Conservation (phyloP, 1,140 invertebrate genomes). For the Lamellibrachia luymesi region DNA sequence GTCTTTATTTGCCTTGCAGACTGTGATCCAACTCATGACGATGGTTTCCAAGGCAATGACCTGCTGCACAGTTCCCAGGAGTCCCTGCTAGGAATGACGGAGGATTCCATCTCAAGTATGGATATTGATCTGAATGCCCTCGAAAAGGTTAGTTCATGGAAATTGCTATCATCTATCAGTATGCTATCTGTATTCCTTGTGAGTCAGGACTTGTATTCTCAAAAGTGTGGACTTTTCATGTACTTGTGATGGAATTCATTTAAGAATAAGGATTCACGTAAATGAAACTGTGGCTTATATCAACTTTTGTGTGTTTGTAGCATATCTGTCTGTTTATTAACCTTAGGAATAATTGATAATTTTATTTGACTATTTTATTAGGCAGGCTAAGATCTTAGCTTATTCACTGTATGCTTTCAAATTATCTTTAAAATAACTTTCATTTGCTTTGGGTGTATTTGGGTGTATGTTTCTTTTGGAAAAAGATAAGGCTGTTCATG, state of each 20-base stretch:
- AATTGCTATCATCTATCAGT: not conserved
- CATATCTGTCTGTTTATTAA: not conserved
- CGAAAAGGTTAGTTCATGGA: not conserved
- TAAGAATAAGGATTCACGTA: not conserved
- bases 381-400: not conserved
- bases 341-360: not conserved
- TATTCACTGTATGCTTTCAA: no score
- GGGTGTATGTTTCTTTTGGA: no score
- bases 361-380: not conserved
- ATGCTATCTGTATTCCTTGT: not conserved
- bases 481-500: no score
- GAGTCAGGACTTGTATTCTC: not conserved
- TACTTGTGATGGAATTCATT: not conserved
- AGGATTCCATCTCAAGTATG: conserved; percentile 57
- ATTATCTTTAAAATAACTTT: no score
- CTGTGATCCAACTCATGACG: not conserved
- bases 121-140: conserved; percentile 48
- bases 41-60: conserved; percentile 9
- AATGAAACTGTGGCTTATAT: not conserved
- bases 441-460: no score
- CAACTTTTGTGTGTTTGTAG: not conserved
- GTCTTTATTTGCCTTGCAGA: not conserved
- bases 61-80: conserved; percentile 48
- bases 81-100: conserved; percentile 37
- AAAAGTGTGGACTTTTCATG: not conserved